phyloP scores from a whole-genome alignment of 1,140 invertebrate species.

The Leptinotarsa defecta region DNA sequence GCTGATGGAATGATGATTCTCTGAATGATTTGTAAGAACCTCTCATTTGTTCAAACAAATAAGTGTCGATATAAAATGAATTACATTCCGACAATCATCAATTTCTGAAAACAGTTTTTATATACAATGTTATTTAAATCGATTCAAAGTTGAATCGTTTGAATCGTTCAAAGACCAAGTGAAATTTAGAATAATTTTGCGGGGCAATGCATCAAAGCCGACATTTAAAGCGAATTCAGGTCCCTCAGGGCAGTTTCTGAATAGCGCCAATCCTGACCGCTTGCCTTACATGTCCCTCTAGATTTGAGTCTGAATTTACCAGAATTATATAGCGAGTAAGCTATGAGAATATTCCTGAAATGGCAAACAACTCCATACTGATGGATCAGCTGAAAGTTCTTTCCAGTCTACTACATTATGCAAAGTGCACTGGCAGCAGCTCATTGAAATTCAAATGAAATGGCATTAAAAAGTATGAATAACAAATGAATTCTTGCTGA shows the following conservation, averaged over 20 bases:
- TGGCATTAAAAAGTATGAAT: conserved; percentile 6
- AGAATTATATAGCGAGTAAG: not conserved
- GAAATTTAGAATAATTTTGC: not conserved
- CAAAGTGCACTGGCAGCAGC: conserved; percentile 1
- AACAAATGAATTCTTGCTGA: not conserved
- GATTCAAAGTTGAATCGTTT: not conserved
- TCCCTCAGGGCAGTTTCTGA: not conserved
- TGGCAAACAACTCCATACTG: conserved; percentile 2
- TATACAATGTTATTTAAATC: no score
- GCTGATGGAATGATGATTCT: no score
- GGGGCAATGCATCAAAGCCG: not conserved
- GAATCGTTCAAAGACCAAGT: not conserved
- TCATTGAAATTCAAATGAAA: conserved; percentile 7
- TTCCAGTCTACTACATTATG: conserved; percentile 3
- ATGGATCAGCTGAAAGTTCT: conserved; percentile 5
- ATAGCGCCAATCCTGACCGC: conserved; percentile 4
- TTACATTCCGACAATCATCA: no score
- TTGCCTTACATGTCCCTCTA: conserved; percentile 4
- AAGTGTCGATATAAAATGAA: no score
- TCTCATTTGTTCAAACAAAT: no score
- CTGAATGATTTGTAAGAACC: no score
- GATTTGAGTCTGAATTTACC: not conserved
- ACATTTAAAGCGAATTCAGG: not conserved
- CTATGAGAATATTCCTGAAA: not conserved
- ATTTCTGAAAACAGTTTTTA: no score